These are phyloP conservation scores for Glyphotaelius pellucidus DNA, from an alignment of 2,888 invertebrate genomes.

Conservation along the genomic window DNA sequence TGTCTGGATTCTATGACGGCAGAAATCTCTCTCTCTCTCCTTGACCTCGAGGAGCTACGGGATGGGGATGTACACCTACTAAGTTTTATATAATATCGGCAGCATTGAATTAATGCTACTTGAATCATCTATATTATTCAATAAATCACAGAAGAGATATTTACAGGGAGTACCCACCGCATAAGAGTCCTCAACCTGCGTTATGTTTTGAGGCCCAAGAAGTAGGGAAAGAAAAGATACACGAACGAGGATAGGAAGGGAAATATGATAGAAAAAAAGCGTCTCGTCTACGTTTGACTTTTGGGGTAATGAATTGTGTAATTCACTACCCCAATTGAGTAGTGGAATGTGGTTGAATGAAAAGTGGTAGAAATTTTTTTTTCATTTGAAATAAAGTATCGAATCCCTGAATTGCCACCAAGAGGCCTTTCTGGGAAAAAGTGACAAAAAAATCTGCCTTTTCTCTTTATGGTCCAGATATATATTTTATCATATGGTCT, in stretches of 20 bases:
- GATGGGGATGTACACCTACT: too few relatives aligned
- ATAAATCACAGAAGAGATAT: not conserved
- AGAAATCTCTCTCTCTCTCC: too few relatives aligned
- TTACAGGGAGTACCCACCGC: not conserved
- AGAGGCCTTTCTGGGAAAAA: slow-evolving; percentile 49
- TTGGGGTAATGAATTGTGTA: not conserved
- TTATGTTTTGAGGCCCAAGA: not conserved
- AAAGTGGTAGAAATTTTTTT: not conserved
- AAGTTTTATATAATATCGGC: too few relatives aligned
- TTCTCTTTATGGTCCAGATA: slow-evolving; percentile 59
- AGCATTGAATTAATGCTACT: too few relatives aligned
- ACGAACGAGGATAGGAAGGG: not conserved
- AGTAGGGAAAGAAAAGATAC: not conserved
- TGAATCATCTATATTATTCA: too few relatives aligned
- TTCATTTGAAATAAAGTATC: not conserved
- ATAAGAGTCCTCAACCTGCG: not conserved
- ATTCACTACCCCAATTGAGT: too few relatives aligned
- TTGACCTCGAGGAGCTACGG: too few relatives aligned
- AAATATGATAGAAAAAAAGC: not conserved
- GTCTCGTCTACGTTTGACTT: not conserved
- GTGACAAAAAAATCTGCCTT: slow-evolving; percentile 55
- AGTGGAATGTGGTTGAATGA: too few relatives aligned
- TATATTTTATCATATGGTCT: slow-evolving; percentile 58
- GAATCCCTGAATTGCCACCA: not conserved
- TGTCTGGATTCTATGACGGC: too few relatives aligned